Evolutionary conservation across 1,140 invertebrate species (phyloP).

Genomic region (Megalopta genalis): DNA sequence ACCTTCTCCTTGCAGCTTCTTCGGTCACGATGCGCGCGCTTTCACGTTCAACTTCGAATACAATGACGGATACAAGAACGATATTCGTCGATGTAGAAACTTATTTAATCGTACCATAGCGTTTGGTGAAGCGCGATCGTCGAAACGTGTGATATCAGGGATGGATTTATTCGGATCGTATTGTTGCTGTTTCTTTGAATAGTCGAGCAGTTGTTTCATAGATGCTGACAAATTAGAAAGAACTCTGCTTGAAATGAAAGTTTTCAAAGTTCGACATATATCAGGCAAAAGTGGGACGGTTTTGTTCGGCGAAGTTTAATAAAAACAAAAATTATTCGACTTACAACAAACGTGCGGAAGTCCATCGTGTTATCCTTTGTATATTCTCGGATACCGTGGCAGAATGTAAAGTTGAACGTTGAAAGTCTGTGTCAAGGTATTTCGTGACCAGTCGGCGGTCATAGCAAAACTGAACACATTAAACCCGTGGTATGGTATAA

Average conservation of each 20-base stretch:
- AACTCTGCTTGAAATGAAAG: too few relatives aligned
- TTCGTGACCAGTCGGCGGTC: constrained; percentile 71
- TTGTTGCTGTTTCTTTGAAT: too few relatives aligned
- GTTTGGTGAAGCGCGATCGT: too few relatives aligned
- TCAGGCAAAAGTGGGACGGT: too few relatives aligned
- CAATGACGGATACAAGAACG: not conserved
- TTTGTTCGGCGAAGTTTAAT: too few relatives aligned
- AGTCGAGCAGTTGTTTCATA: too few relatives aligned
- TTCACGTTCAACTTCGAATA: not conserved
- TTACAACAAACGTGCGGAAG: constrained; percentile 74
- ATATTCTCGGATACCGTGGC: not conserved
- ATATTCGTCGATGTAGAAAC: too few relatives aligned
- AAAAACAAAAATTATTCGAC: constrained; percentile 44
- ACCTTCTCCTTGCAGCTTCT: not conserved
- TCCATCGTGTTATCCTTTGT: constrained; percentile 66
- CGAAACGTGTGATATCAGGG: too few relatives aligned
- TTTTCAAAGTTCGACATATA: too few relatives aligned
- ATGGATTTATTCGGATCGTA: too few relatives aligned
- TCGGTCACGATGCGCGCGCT: not conserved
- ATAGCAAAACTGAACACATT: constrained; percentile 77
- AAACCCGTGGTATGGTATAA: constrained; percentile 64
- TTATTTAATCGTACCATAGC: too few relatives aligned
- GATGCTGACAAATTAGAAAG: too few relatives aligned
- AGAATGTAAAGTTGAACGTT: constrained; percentile 6
- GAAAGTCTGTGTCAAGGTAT: constrained; percentile 12